Percentiles rank a stretch among this genome's conserved stretches.
Evolutionary conservation across 2,113 vertebrate genomes (phyloP).

Genomic region (Proteles cristata): DNA sequence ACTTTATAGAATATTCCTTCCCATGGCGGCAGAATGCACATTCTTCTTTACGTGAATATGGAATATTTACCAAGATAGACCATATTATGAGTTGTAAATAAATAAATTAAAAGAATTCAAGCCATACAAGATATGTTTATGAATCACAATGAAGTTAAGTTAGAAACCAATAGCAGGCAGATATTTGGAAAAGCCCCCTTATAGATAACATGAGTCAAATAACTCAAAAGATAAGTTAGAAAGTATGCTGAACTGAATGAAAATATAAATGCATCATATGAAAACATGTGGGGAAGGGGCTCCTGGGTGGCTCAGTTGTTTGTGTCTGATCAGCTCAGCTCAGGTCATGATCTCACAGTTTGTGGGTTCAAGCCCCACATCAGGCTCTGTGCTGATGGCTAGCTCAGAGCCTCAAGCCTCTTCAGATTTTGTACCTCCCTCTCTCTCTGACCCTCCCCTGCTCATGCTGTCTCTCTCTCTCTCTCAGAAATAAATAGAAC

Average conservation of each 20-base stretch:
- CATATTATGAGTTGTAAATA: not conserved
- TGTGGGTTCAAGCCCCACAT: no score
- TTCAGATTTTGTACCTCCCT: no score
- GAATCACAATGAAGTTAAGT: not conserved
- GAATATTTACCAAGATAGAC: not conserved
- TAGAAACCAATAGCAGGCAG: not conserved
- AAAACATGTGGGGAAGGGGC: not conserved
- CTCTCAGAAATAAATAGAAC: no score
- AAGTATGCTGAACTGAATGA: not conserved
- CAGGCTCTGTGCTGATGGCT: no score
- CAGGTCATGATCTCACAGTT: no score
- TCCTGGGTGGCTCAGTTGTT: no score
- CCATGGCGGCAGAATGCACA: not conserved
- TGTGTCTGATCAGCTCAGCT: no score
- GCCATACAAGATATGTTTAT: not conserved
- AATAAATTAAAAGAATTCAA: not conserved
- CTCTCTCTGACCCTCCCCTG: no score
- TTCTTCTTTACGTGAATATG: not conserved
- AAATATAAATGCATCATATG: slow-evolving; percentile 2
- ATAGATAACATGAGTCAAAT: not conserved
- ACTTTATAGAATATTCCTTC: not conserved
- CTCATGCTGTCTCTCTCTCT: no score
- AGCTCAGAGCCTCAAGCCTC: no score
- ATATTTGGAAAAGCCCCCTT: not conserved
- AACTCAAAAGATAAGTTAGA: not conserved